These are phyloP conservation scores for Dicrostonyx torquatus DNA, from an alignment of 2,797 vertebrate genomes.

Conservation along the genomic window DNA sequence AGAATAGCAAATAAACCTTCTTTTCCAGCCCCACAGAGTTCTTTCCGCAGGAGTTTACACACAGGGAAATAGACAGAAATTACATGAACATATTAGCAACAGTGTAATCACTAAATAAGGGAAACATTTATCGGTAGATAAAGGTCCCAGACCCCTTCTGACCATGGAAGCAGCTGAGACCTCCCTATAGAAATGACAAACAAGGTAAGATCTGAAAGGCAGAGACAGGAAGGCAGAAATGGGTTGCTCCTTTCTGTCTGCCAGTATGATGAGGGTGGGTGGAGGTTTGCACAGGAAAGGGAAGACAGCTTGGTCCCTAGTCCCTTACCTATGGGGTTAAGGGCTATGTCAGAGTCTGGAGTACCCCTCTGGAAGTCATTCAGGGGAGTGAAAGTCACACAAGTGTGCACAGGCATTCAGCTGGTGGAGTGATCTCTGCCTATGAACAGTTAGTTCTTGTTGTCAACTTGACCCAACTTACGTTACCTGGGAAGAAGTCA, in stretches of 20 bases:
- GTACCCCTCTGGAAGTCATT: not conserved
- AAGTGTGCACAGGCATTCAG: not conserved
- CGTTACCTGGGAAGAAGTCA: not conserved
- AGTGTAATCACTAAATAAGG: not conserved
- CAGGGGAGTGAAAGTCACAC: not conserved
- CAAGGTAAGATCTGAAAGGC: not conserved
- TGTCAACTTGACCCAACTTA: not conserved
- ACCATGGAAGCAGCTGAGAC: not conserved
- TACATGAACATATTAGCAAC: not conserved
- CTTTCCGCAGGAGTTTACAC: not conserved
- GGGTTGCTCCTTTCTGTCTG: not conserved
- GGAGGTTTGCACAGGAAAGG: not conserved
- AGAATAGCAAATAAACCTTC: not conserved
- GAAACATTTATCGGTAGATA: not conserved
- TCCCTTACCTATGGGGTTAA: not conserved
- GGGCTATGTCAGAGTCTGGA: not conserved
- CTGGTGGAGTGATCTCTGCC: not conserved
- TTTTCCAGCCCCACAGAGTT: not conserved
- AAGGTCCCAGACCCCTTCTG: not conserved
- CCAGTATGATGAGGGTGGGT: not conserved
- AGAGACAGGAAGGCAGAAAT: not conserved
- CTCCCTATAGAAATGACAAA: constrained; percentile 1
- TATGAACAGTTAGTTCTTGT: not conserved
- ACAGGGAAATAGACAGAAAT: constrained; percentile 33
- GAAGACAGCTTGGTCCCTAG: not conserved